Conservation (phyloP, 2,888 invertebrate genomes). For the Psylliodes chrysocephalus region DNA sequence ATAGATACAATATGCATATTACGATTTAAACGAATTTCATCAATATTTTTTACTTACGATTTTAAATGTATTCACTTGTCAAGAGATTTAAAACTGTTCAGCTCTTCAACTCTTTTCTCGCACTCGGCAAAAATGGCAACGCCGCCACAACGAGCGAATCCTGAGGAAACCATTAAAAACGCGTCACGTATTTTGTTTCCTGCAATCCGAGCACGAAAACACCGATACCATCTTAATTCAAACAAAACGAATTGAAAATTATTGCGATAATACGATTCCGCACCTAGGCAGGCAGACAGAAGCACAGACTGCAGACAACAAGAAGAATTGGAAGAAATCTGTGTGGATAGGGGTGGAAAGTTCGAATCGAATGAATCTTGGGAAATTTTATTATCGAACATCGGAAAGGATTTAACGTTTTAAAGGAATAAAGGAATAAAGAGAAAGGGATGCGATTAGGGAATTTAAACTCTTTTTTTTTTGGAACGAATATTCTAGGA, state of each 20-base stretch:
- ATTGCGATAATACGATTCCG: conserved; percentile 38
- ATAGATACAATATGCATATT: too few species aligned
- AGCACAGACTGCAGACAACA: conserved; percentile 19
- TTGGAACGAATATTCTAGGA: too few species aligned
- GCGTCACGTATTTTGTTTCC: conserved; percentile 50
- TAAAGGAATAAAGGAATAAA: conserved; percentile 3
- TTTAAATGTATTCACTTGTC: too few species aligned
- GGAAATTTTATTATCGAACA: conserved; percentile 28
- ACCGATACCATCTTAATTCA: conserved; percentile 43
- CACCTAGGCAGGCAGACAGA: conserved; percentile 17
- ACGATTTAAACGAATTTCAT: too few species aligned
- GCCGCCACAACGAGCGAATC: conserved; percentile 9
- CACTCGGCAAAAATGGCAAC: conserved; percentile 15
- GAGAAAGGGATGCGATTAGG: too few species aligned
- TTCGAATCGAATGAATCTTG: conserved; percentile 24
- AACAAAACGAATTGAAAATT: conserved; percentile 44
- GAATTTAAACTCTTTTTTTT: too few species aligned
- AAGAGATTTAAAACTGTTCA: too few species aligned
- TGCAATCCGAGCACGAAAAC: conserved; percentile 43
- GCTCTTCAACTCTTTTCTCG: too few species aligned
- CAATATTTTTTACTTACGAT: too few species aligned
- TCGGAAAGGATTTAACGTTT: conserved; percentile 7
- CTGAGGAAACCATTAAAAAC: conserved; percentile 44
- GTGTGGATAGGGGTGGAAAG: conserved; percentile 1
- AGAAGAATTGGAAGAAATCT: conserved; percentile 7